A percentile compares a stretch with the other conserved stretches of the same genome.
Evolutionary conservation across 92 coral and sea anemone genomes (phyloP).

Genomic region (Siderastrea radians): DNA sequence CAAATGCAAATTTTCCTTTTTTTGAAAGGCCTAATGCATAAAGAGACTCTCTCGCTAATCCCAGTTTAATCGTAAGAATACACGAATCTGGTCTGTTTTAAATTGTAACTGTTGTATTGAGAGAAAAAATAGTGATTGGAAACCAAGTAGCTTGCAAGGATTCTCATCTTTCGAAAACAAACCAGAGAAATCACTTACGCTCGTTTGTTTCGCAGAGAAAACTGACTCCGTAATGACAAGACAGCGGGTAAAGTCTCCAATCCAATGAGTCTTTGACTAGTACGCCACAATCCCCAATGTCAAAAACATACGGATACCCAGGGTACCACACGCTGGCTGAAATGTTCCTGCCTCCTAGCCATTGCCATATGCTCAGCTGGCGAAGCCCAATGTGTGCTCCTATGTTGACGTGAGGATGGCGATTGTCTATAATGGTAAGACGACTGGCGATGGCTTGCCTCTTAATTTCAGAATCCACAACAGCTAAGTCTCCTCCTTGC

Average conservation of each 20-base stretch:
- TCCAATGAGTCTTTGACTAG: background rate
- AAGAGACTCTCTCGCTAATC: no score
- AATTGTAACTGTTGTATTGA: no score
- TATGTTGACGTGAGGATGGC: background rate
- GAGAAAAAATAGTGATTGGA: no score
- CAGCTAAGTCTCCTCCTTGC: constrained; percentile 54
- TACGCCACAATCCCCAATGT: background rate
- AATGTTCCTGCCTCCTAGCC: constrained; percentile 7
- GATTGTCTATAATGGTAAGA: background rate
- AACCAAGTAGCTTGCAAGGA: no score
- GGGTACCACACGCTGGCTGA: background rate
- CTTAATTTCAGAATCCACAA: constrained; percentile 53
- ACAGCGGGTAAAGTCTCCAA: constrained; percentile 2
- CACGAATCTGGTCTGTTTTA: no score
- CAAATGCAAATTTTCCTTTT: no score
- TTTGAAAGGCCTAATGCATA: no score
- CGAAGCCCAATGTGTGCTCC: constrained; percentile 17
- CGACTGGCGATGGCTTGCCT: constrained; percentile 5
- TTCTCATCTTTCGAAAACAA: no score
- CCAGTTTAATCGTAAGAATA: no score
- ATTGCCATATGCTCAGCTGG: constrained; percentile 11
- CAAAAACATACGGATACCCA: constrained; percentile 11
- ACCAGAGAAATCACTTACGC: background rate
- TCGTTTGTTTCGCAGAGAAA: constrained; percentile 22
- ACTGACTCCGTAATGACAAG: background rate